Evolutionary conservation across 2,797 vertebrate genomes (phyloP), one percentile per base, ranked within the genome.

Genomic region (Xenops minutus): DNA sequence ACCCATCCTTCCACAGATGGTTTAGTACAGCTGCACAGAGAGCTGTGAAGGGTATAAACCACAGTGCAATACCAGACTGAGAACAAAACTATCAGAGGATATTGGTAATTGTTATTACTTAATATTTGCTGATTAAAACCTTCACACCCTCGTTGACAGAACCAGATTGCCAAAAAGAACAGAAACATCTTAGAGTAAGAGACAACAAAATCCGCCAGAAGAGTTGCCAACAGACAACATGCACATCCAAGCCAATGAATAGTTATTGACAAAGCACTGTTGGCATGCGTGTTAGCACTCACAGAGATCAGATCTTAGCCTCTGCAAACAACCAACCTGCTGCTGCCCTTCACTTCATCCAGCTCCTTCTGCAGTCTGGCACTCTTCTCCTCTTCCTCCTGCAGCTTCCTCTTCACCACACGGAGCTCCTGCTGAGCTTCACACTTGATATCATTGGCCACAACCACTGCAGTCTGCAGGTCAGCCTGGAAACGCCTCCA

Each of bases 401-500:
- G 98, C 83, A 99, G 98, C 95, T 98, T 98, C 87, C 98, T 98
- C 95, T 98, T 98, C 41, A 99, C 98, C 2, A 98, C 87, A 3
- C 99, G 98, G 77, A 99, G 97, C 97, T 99, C 99, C 97, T 99
- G 99, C 97, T 99, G 99, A 49, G 99, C 98, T 96, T 99, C 99
- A 72, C 99, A 99, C 96, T 99, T 99, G 66, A 99, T 99, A 96
- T 99, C 99, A 6, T 99, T 99, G 81, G 99, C 99, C 55, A 99
- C 99, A 23, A 99, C 99, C 96, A 99, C 99, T 0, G 99, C 99
- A 0, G 99, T 99, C 98, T 99, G 99, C 81, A 99, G 98, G 97
- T 99, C 99, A 0, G 99, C 99, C 97, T 99, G 99, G 97, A 99
- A 99, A n/a, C 98, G 98, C 61, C 97, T 98, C 99, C 99, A 99